These are phyloP conservation scores for Graphium colonna DNA, from an alignment of 2,888 invertebrate genomes.

Conservation along the genomic window DNA sequence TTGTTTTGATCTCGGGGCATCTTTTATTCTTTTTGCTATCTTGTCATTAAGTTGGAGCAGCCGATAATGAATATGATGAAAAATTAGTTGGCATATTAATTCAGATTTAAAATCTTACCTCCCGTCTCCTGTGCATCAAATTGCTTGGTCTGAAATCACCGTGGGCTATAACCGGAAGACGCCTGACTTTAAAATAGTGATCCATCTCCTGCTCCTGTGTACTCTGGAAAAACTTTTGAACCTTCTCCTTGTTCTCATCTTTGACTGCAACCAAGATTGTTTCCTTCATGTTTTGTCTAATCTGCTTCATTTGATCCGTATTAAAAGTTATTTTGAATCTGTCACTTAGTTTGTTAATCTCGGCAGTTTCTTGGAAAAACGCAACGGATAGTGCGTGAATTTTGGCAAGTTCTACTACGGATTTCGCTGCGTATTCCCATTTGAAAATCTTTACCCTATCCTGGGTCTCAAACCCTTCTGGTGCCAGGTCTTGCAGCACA, in stretches of 20 bases:
- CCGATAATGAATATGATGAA: no score
- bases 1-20: no score
- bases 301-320: slow-evolving; percentile 20
- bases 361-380: slow-evolving; percentile 36
- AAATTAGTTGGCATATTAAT: no score
- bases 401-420: slow-evolving; percentile 50
- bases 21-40: no score
- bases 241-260: slow-evolving; percentile 38
- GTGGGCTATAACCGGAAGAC: slow-evolving; percentile 42
- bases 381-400: slow-evolving; percentile 62
- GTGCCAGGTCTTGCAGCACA: slow-evolving; percentile 51
- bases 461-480: slow-evolving; percentile 42
- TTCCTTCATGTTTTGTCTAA: slow-evolving; percentile 23
- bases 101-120: no score
- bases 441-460: slow-evolving; percentile 48
- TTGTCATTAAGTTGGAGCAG: no score
- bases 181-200: slow-evolving; percentile 28
- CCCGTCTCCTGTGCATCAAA: slow-evolving; percentile 29
- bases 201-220: slow-evolving; percentile 19
- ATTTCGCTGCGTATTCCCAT: slow-evolving; percentile 49
- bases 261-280: slow-evolving; percentile 30
- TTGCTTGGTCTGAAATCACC: slow-evolving; percentile 54
- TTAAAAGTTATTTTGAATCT: slow-evolving; percentile 23
- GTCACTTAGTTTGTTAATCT: slow-evolving; percentile 36
- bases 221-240: slow-evolving; percentile 27